Conservation (phyloP, 2,888 invertebrate genomes). For the Nephrotoma flavescens region DNA sequence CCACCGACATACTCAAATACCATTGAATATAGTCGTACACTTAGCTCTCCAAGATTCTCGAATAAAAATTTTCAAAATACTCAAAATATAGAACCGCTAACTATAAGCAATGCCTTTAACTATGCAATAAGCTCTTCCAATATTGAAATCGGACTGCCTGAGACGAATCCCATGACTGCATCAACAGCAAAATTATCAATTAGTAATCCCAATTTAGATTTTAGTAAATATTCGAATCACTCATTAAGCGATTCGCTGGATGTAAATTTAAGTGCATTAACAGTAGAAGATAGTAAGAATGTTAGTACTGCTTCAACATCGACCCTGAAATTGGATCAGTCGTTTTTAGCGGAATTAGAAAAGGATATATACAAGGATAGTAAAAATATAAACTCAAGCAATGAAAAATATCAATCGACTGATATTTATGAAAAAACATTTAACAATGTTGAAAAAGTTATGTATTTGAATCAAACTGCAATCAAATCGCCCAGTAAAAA, state of each 20-base stretch:
- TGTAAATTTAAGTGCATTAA: constrained; percentile 22
- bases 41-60: neutral
- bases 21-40: constrained; percentile 22
- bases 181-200: neutral
- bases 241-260: constrained; percentile 18
- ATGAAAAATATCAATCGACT: constrained; percentile 25
- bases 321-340: constrained; percentile 37
- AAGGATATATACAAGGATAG: constrained; percentile 35
- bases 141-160: neutral
- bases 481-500: neutral
- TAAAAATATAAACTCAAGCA: constrained; percentile 17
- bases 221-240: constrained; percentile 8
- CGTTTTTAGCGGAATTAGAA: constrained; percentile 49
- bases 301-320: constrained; percentile 9
- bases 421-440: constrained; percentile 21
- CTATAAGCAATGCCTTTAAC: neutral
- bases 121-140: neutral
- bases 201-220: constrained; percentile 10
- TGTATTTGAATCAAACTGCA: neutral
- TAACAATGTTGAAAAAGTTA: neutral
- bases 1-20: constrained; percentile 41
- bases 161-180: neutral
- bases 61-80: neutral
- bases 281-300: constrained; percentile 17
- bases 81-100: neutral